Evolutionary conservation across 2,888 invertebrate species (phyloP).

Genomic region (Leucania comma): DNA sequence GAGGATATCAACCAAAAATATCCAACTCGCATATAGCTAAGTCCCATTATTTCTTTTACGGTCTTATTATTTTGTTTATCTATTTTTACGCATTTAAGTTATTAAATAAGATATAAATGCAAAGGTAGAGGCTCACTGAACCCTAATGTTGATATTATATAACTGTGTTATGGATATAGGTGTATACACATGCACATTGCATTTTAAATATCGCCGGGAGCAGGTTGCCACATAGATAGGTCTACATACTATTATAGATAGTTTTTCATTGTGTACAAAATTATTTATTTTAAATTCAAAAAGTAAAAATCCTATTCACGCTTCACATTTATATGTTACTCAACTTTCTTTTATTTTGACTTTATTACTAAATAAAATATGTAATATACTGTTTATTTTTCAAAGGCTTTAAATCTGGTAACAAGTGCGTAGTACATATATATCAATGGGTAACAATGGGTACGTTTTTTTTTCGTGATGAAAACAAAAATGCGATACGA

Average conservation of each 20-base stretch:
- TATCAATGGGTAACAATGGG: too few relatives aligned
- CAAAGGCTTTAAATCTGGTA: too few relatives aligned
- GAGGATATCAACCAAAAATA: conserved; percentile 39
- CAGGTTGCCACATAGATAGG: conserved; percentile 10
- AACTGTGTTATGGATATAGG: background rate
- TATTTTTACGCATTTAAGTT: conserved; percentile 12
- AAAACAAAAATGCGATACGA: too few relatives aligned
- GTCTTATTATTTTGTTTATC: conserved; percentile 19
- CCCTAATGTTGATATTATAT: conserved; percentile 46
- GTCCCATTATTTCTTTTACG: conserved; percentile 12
- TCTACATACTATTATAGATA: background rate
- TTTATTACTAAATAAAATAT: too few relatives aligned
- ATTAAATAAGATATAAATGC: conserved; percentile 25
- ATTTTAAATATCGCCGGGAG: conserved; percentile 34
- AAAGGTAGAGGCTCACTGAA: conserved; percentile 20
- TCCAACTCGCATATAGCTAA: conserved; percentile 31
- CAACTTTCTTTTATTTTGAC: too few relatives aligned
- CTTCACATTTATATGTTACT: too few relatives aligned
- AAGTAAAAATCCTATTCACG: too few relatives aligned
- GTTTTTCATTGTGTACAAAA: conserved; percentile 8
- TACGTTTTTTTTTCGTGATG: too few relatives aligned
- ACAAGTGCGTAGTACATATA: too few relatives aligned
- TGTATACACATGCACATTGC: conserved; percentile 9
- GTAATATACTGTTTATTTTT: too few relatives aligned
- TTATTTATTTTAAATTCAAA: background rate